Evolutionary conservation across 2,888 invertebrate genomes (phyloP), one percentile per base, ranked within the genome.

Genomic region (Dendrolimus houi): DNA sequence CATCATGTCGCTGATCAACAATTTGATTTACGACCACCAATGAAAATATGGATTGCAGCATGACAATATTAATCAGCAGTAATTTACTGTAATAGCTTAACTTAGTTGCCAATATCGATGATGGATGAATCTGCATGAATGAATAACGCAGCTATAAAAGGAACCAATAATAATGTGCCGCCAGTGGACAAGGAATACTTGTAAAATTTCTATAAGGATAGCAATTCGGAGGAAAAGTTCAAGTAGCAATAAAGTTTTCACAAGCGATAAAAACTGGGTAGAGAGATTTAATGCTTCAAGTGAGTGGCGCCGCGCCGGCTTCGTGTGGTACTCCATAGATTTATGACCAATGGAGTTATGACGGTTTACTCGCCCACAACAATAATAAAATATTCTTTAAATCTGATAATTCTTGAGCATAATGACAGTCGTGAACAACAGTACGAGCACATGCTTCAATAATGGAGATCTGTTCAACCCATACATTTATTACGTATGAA

Each of bases 261-360:
- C 66, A 67, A 70, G 74, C 69, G 62, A 75, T 78, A 79, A 81
- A 78, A 80, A 69, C 60, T 65, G 59, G 61, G 68, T 68, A 65
- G 64, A 69, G 71, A 72, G 68, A 75, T 77, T 78, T 75, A 72
- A 74, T 68, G 63, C 59, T 66, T 62, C 62, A 66, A 64, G 64
- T 66, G 64, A 70, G 61, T 65, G 72, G 69, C 70, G 73, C 71
- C 72, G 64, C 60, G 68, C 72, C 68, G 74, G 67, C 65, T 72
- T 71, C 71, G 66, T 68, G 63, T 29, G 29, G 63, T 62, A 66
- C 65, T 61, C 57, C 60, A 57, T 59, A 64, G 64, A 75, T 82
- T 83, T 81, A 83, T 74, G 77, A 72, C 71, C 64, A 62, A 62
- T 63, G 60, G 61, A 66, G 70, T 77, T 75, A 72, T 71, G 74